Evolutionary conservation across 2,113 vertebrate genomes (phyloP).

Genomic region (Brachypteracias leptosomus): DNA sequence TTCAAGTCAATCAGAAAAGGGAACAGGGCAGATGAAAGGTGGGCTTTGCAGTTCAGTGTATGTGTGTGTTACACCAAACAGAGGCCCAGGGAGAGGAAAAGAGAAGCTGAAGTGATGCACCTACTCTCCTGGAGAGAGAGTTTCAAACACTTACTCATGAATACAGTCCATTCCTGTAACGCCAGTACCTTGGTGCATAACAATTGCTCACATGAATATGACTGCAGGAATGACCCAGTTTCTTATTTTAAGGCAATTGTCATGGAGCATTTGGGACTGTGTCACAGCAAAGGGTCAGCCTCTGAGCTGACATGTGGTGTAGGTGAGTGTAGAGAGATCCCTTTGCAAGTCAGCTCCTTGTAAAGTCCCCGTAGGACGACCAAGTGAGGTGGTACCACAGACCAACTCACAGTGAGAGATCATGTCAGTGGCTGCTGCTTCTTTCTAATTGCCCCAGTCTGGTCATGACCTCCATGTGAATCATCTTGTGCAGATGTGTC

Average conservation of each 20-base stretch:
- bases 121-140: background rate
- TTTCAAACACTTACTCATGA: background rate
- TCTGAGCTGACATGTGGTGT: background rate
- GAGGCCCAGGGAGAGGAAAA: background rate
- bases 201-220: background rate
- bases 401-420: background rate
- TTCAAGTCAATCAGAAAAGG: background rate
- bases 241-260: constrained; percentile 22
- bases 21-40: background rate
- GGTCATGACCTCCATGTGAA: background rate
- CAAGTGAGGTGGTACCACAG: background rate
- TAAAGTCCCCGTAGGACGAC: background rate
- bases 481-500: background rate
- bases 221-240: constrained; percentile 27
- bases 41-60: background rate
- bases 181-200: background rate
- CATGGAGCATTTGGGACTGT: background rate
- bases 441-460: background rate
- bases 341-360: background rate
- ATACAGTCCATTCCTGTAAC: background rate
- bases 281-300: background rate
- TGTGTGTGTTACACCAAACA: background rate
- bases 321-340: background rate
- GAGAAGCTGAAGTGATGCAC: background rate
- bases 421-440: background rate